Evolutionary conservation across 2,888 invertebrate genomes (phyloP), one percentile per base, ranked within the genome.

Genomic region (Brenthis daphne): DNA sequence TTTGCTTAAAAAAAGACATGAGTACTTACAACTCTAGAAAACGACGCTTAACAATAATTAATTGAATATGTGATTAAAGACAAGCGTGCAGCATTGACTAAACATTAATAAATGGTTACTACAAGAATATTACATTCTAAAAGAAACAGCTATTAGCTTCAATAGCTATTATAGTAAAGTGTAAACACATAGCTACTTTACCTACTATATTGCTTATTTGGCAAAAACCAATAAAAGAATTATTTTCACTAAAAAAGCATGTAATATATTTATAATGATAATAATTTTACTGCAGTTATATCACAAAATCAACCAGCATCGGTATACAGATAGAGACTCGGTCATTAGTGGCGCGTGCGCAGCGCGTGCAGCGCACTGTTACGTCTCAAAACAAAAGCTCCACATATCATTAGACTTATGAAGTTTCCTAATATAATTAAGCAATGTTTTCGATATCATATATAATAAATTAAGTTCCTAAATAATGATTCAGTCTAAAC

Each of bases 291-390:
- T 50, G 4, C n/a, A 48, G 24, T 50, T 29, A 58, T n/a, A 50
- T 48, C 29, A n/a, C 50, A 60, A 48, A 60, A 60, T 48, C 58
- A 48, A 60, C 60, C 60, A 60, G 60, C 69, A 74, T 11, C 37
- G 37, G 37, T 43, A 43, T 11, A 43, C 37, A 37, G 37, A 37
- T 37, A 37, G 8, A 43, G 37, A 43, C 37, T 43, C 37, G 78
- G 83, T 89, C 89, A 88, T 91, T 89, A 90, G 82, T 65, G 85
- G 82, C 89, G 88, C 89, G 89, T 88, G 88, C 87, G 82, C 67
- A 85, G 83, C 89, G 87, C 89, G 89, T 88, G 88, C 87, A 81
- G 76, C 70, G 84, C 86, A 85, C 71, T 82, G 79, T 82, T 84
- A 83, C 82, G 84, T 86, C 80, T 88, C 89, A 88, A 88, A 78